These are phyloP conservation scores for Ypsolopha scabrella DNA, from an alignment of 2,888 invertebrate species.

Conservation along the genomic window DNA sequence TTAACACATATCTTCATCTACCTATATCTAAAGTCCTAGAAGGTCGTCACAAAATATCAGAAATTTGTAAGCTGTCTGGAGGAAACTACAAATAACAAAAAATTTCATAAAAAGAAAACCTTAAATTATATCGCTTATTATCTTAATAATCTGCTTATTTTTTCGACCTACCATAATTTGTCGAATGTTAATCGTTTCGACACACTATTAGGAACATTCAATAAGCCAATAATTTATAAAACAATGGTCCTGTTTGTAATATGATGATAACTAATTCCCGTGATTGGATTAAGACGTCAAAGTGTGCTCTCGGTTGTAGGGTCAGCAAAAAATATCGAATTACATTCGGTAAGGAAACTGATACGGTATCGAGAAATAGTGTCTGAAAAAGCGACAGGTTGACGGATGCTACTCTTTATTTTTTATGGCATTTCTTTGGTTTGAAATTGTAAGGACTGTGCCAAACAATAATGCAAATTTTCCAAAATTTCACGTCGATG, in stretches of 20 bases:
- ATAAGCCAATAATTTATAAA: constrained; percentile 37
- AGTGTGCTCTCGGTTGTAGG: constrained; percentile 39
- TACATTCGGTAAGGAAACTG: constrained; percentile 30
- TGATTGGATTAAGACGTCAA: constrained; percentile 68
- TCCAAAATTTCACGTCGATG: too few species aligned
- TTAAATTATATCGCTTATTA: constrained; percentile 3
- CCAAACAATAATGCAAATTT: too few species aligned
- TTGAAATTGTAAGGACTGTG: too few species aligned
- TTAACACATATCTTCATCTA: not conserved
- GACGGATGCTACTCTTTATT: not conserved
- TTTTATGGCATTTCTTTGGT: too few species aligned
- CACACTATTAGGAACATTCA: constrained; percentile 27
- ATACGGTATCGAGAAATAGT: constrained; percentile 26
- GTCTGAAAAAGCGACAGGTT: not conserved
- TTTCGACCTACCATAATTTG: constrained; percentile 50
- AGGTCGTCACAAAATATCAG: too few species aligned
- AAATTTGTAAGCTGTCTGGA: not conserved
- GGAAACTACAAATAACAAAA: not conserved
- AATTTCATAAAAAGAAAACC: not conserved
- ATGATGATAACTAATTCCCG: constrained; percentile 47
- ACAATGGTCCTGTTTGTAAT: constrained; percentile 37
- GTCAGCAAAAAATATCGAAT: constrained; percentile 54
- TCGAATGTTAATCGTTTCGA: constrained; percentile 40
- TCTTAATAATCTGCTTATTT: constrained; percentile 12
- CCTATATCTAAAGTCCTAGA: not conserved